Evolutionary conservation across 2,888 invertebrate genomes (phyloP), one percentile per base, ranked within the genome.

Genomic region (Meganola albula): DNA sequence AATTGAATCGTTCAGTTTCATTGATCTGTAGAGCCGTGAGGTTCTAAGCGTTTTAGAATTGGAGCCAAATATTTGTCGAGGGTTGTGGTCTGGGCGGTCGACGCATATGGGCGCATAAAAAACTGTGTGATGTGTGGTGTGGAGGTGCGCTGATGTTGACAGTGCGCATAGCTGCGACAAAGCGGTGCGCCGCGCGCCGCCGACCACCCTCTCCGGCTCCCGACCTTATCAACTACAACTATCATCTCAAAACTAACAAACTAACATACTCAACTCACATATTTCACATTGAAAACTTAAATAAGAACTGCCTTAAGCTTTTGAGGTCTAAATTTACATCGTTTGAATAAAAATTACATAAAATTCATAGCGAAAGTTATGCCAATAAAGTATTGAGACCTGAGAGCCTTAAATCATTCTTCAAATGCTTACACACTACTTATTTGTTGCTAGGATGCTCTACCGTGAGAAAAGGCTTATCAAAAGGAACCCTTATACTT

Each of bases 41-140:
- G 68, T 62, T 74, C 70, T 78, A 78, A 82, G 73, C 74, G 71
- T 71, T 80, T 80, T 70, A 63, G 75, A 79, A 84, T 82, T 75
- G 74, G 66, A 74, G 74, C 63, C 68, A 84, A 85, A 85, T 84
- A 85, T 84, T 85, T 82, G 78, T 70, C 48, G 40, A 65, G 59
- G 70, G 60, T 66, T 69, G 69, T 72, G 70, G 74, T 68, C 63
- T 69, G 76, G 74, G 78, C 75, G 75, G 82, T 65, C 60, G 68
- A 53, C 66, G 65, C 75, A 76, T 70, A 75, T 76, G 77, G 74
- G 76, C 67, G 65, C 55, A 65, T 68, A 78, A 80, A 79, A 79
- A 78, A 73, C 57, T 69, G 71, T 76, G 71, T 76, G 72, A 74
- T 63, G 63, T 60, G 63, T 66, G 71, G 69, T 64, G 58, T 66